These are phyloP conservation scores for Plestiodon gilberti DNA, from an alignment of 2,113 vertebrate species.

Conservation along the genomic window DNA sequence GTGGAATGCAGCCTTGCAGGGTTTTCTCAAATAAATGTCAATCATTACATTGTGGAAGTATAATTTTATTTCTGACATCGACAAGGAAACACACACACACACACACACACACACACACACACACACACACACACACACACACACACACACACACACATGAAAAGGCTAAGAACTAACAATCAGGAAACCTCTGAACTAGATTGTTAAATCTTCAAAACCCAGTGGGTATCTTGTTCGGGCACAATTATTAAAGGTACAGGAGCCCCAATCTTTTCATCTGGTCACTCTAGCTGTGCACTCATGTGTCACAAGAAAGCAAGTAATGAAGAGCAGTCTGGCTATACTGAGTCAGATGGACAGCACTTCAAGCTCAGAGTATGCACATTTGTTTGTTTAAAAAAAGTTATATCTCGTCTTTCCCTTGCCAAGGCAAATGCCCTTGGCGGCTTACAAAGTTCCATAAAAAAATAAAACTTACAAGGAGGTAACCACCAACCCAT, in stretches of 20 bases:
- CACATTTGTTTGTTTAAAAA: no score
- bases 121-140: neutral
- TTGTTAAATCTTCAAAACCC: neutral
- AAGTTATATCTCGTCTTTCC: no score
- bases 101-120: neutral
- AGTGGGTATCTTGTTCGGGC: neutral
- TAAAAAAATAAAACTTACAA: no score
- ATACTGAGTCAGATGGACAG: no score
- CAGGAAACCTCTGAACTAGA: neutral
- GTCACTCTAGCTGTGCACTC: neutral
- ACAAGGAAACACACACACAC: neutral
- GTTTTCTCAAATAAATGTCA: conserved; percentile 36
- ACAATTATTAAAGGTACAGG: neutral
- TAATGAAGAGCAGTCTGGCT: neutral
- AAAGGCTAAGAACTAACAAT: neutral
- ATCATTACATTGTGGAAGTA: conserved; percentile 6
- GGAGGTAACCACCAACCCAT: no score
- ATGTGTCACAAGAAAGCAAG: neutral
- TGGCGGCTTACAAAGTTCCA: no score
- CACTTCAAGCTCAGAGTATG: no score
- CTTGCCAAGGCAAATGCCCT: no score
- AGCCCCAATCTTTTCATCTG: neutral
- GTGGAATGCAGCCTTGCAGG: conserved; percentile 10
- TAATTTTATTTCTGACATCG: neutral
- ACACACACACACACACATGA: neutral